Conservation (phyloP, 2,888 invertebrate species). For the Cerastis leucographa region DNA sequence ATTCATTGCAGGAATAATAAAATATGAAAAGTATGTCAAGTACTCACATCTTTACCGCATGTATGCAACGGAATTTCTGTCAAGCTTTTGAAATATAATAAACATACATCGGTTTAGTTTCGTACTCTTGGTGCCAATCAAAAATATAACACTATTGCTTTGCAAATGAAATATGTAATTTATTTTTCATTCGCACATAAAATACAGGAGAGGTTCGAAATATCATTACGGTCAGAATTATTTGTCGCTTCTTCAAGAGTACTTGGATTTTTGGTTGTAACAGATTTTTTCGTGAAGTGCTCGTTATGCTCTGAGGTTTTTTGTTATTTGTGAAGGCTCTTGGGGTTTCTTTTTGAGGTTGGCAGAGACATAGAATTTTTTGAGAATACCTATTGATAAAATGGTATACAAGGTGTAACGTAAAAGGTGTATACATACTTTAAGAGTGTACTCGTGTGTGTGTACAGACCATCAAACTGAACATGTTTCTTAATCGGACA, state of each 20-base stretch:
- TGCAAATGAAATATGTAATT: background rate
- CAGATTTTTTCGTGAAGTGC: slow-evolving; percentile 40
- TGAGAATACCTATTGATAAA: background rate
- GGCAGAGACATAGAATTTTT: background rate
- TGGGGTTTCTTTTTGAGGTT: background rate
- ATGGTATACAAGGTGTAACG: background rate
- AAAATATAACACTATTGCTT: background rate
- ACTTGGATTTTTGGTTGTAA: slow-evolving; percentile 28
- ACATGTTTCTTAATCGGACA: too few relatives aligned
- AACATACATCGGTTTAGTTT: slow-evolving; percentile 15
- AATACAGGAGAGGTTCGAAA: slow-evolving; percentile 18
- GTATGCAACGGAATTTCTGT: background rate
- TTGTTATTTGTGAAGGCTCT: slow-evolving; percentile 20
- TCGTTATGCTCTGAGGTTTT: slow-evolving; percentile 37
- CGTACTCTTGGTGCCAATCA: slow-evolving; percentile 8
- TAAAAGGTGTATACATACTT: too few relatives aligned
- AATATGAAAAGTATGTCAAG: too few relatives aligned
- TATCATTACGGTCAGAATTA: slow-evolving; percentile 40
- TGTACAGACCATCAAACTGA: too few relatives aligned
- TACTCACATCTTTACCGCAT: background rate
- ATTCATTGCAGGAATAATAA: background rate
- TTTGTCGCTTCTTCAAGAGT: slow-evolving; percentile 13
- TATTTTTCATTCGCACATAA: slow-evolving; percentile 12
- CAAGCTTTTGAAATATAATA: slow-evolving; percentile 12
- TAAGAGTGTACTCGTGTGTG: too few relatives aligned